phyloP scores from a whole-genome alignment of 2,113 vertebrate genomes.

The Crotalus tigris region DNA sequence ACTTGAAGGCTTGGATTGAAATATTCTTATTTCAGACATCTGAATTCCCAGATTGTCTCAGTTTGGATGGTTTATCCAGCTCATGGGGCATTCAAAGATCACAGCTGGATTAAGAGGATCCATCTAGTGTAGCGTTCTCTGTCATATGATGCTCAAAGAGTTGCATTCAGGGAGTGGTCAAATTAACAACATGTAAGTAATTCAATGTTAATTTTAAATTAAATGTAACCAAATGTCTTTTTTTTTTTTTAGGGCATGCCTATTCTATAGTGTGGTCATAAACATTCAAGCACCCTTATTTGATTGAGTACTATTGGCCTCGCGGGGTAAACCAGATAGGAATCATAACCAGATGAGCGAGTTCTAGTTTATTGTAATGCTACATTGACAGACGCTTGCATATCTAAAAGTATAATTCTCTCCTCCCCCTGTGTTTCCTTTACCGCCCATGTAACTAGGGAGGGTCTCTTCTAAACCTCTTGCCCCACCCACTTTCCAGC shows the following conservation, averaged over 20 bases:
- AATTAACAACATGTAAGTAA: background rate
- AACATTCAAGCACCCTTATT: background rate
- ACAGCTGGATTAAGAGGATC: background rate
- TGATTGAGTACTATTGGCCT: background rate
- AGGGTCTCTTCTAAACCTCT: background rate
- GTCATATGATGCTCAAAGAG: background rate
- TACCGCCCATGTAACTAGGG: background rate
- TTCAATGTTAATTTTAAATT: background rate
- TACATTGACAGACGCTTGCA: background rate
- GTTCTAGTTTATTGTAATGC: background rate
- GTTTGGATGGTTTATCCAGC: background rate
- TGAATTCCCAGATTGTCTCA: background rate
- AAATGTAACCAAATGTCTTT: background rate
- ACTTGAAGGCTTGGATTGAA: background rate
- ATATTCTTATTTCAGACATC: background rate
- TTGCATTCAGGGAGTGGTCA: background rate
- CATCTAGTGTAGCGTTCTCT: background rate
- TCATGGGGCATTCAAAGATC: background rate
- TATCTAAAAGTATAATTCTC: background rate
- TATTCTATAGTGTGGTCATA: background rate
- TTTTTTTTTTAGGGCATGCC: background rate
- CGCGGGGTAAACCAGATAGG: background rate
- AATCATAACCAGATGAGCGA: background rate
- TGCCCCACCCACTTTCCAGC: background rate
- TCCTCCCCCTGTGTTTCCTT: background rate